These are phyloP conservation scores for Myotis planiceps DNA, from an alignment of 2,797 vertebrate genomes.

Conservation along the genomic window DNA sequence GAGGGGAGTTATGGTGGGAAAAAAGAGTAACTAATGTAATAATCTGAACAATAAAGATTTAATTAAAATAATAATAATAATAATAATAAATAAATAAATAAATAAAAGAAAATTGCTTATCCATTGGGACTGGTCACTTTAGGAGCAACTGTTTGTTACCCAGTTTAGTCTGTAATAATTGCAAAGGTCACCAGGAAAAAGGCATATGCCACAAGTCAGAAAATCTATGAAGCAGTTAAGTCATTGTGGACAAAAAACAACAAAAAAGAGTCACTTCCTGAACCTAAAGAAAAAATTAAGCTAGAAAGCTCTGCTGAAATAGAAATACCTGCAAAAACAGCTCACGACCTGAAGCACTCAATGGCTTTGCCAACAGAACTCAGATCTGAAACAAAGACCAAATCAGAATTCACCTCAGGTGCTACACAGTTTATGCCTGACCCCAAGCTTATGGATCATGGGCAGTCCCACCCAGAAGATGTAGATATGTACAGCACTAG, in stretches of 20 bases:
- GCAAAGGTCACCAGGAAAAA: too few species aligned
- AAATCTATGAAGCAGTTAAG: slow-evolving; percentile 82
- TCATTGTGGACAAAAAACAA: slow-evolving; percentile 86
- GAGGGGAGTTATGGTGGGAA: too few species aligned
- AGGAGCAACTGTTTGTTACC: too few species aligned
- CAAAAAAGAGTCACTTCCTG: slow-evolving; percentile 56
- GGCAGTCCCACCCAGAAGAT: slow-evolving; percentile 94
- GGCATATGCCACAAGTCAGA: too few species aligned
- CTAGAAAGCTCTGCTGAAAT: slow-evolving; percentile 40
- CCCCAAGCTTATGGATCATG: slow-evolving; percentile 87
- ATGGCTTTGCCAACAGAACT: slow-evolving; percentile 77
- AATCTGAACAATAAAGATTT: too few species aligned
- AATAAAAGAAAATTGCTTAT: too few species aligned
- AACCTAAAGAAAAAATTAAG: slow-evolving; percentile 60
- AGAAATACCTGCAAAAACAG: slow-evolving; percentile 55
- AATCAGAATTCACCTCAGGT: slow-evolving; percentile 69
- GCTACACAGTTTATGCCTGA: slow-evolving; percentile 84
- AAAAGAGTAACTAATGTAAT: too few species aligned
- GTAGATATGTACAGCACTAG: slow-evolving; percentile 95
- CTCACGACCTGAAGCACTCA: slow-evolving; percentile 34
- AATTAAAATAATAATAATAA: too few species aligned
- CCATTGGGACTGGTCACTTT: too few species aligned
- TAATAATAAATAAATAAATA: too few species aligned
- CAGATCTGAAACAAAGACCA: slow-evolving; percentile 66
- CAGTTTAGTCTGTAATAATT: too few species aligned